A percentile compares a stretch with the other conserved stretches of the same genome.
phyloP scores from a whole-genome alignment of 2,797 vertebrate species.

The Chaunax sp. region DNA sequence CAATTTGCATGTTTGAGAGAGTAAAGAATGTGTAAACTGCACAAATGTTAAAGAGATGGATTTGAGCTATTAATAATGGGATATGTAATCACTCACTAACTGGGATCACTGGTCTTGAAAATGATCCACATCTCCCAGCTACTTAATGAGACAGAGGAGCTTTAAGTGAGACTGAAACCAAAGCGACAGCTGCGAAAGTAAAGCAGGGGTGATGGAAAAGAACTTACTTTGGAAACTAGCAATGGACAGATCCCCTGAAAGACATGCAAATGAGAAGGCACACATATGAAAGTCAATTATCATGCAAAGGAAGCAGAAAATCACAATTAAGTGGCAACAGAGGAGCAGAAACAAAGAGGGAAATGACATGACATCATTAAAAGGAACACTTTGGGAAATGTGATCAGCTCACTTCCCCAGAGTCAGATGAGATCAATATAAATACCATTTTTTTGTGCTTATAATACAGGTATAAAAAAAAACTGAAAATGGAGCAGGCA shows the following conservation, averaged over 20 bases:
- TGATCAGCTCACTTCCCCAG: no score
- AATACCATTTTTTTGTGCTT: no score
- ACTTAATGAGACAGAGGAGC: neutral
- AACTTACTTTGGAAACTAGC: conserved; percentile 82
- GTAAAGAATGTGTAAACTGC: no score
- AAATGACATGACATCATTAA: neutral
- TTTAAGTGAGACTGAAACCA: neutral
- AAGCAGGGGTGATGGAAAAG: neutral
- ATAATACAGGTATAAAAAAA: no score
- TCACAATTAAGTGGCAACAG: neutral
- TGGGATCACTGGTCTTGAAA: neutral
- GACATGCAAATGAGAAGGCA: conserved; percentile 67
- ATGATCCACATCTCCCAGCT: neutral
- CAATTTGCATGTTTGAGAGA: no score
- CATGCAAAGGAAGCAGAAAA: conserved; percentile 49
- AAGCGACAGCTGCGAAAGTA: no score
- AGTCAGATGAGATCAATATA: no score
- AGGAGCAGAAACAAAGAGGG: no score
- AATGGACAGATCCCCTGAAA: conserved; percentile 77
- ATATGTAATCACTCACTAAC: neutral
- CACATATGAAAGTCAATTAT: conserved; percentile 39
- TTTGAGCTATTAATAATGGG: no score
- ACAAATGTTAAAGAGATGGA: no score
- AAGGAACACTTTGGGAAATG: neutral
- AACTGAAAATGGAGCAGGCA: no score